Base-by-base conservation (phyloP, 2,113 vertebrate species). In the Perca flavescens region DNA sequence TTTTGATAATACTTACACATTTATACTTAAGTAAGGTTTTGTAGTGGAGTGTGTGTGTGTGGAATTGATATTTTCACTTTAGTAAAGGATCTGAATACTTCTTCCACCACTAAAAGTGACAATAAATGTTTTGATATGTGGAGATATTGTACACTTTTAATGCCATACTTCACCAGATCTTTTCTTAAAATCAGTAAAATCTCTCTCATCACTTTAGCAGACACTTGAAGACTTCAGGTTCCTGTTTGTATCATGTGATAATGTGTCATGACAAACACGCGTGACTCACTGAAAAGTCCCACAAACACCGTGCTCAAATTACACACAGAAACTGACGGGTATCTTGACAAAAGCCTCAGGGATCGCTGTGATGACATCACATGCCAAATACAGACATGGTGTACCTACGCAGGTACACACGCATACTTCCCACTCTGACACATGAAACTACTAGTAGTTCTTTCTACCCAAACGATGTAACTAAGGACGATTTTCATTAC, bases 321-420 rank as follows among this genome's bases (percentile, higher is more conserved):
- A 69, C 69, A 47, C 19, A 85, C 82, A 86, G 92, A 94, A 94
- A 94, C 92, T 89, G 91, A 90, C 83, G 52, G 11, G 19, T 75
- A 6, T 56, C 61, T 58, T 79, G 63, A 63, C n/a, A 66, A 66
- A 10, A 21, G 71, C 61, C 83, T 2, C 14, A 2, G 76, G 77
- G 68, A 36, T 82, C 12, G 2, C 14, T 46, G 17, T 36, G 69
- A 79, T 80, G 75, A 86, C 83, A 6, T 89, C 81, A 88, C 70
- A 46, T 1, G 8, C 54, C 50, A 83, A 74, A 79, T 62, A 69
- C 21, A 61, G 54, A 73, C 34, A 25, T 6, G 15, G 7, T 28
- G 56, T 31, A 36, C 50, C 19, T 22, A 64, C 68, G 63, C 64
- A 71, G 50, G 36, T 8, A 61, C 43, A 80, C 22, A 82, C 75